Conservation (phyloP, 2,888 invertebrate genomes). For the Caenorhabditis sp. region DNA sequence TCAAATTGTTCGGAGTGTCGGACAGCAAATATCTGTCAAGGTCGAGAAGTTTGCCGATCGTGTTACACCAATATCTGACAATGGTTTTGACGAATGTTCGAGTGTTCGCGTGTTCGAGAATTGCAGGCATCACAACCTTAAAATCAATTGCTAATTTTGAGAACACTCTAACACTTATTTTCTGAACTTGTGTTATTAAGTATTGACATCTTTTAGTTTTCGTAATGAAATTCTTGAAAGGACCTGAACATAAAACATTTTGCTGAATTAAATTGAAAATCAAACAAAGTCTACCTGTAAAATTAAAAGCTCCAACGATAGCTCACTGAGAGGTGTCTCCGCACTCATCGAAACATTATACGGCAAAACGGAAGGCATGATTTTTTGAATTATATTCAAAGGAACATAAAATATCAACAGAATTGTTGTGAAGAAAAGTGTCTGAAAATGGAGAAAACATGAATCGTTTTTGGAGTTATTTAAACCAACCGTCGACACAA, state of each 20-base stretch:
- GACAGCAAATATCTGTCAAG: conserved; percentile 51
- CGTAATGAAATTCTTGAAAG: too few relatives aligned
- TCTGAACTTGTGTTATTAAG: background rate
- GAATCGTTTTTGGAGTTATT: background rate
- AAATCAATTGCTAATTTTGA: background rate
- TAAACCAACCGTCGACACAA: conserved; percentile 86
- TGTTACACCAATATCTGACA: conserved; percentile 76
- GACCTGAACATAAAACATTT: too few relatives aligned
- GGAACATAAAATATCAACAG: conserved; percentile 95
- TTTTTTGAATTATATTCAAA: conserved; percentile 82
- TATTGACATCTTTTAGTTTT: background rate
- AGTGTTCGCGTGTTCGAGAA: conserved; percentile 94
- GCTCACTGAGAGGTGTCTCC: conserved; percentile 82
- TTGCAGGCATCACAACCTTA: conserved; percentile 87
- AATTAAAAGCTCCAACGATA: conserved; percentile 86
- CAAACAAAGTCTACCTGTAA: conserved; percentile 77
- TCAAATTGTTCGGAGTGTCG: conserved; percentile 18
- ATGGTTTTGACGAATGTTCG: conserved; percentile 87
- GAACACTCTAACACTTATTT: too few relatives aligned
- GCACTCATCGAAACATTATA: conserved; percentile 83
- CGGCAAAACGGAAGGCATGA: conserved; percentile 88
- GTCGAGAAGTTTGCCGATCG: conserved; percentile 70
- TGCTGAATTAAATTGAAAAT: too few relatives aligned
- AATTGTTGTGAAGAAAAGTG: conserved; percentile 88
- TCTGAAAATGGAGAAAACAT: conserved; percentile 48